Base-by-base conservation (phyloP, 2,113 vertebrate genomes). In the Pollachius pollachius region DNA sequence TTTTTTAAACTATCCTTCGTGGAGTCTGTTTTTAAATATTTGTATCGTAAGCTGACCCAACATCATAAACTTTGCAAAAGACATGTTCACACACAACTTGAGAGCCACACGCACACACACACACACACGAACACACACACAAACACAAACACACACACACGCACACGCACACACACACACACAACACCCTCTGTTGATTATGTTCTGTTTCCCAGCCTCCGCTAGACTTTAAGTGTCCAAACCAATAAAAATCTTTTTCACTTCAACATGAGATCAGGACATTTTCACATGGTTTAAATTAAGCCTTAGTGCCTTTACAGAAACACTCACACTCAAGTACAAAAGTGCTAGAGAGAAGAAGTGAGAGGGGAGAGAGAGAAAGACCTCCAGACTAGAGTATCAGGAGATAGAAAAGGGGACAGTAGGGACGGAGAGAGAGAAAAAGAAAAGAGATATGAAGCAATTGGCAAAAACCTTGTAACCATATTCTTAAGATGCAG, bases 261-360 rank as follows among this genome's bases (percentile, higher is more conserved):
- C 65, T 81, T 73, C 62, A 21, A 69, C 74, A 52, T 73, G 61
- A 89, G 77, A 48, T 11, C 41, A 48, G 7, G 41, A 87, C 89
- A 86, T 86, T 88, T 87, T 87, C n/a, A 86, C 84, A 65, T 19
- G 41, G 34, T 64, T 60, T 77, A 88, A 85, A 89, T 89, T 65
- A 81, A 84, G 69, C 62, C 65, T 27, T 63, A 57, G 74, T 72
- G 77, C 18, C 23, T 61, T 17, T 15, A 65, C 18, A 77, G 1
- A 76, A 25, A 74, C 68, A 58, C 71, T 48, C 48, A 56, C 41
- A 5, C 54, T 18, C 13, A 62, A 15, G 21, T 66, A 70, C 69
- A 62, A 27, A 27, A 68, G 17, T 1, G 59, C 56, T 56, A 62
- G 21, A 17, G 30, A 23, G 56, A 75, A 60, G 4, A 30, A 30